A percentile compares a stretch with the other conserved stretches of the same genome.
Conservation (phyloP, 2,888 invertebrate genomes). For the Oxyscelio sp. region DNA sequence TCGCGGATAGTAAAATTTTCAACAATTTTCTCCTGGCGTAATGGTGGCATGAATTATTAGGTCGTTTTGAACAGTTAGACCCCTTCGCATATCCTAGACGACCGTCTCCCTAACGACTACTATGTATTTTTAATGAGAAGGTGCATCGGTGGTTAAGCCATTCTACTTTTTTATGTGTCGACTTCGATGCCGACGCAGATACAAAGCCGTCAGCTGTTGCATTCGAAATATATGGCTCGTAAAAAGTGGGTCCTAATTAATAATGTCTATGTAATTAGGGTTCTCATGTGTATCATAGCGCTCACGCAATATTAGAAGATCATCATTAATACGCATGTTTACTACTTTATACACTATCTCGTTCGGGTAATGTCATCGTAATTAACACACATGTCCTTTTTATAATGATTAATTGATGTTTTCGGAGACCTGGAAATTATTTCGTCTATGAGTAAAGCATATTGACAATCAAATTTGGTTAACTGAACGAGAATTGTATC, state of each 20-base stretch:
- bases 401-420: background rate
- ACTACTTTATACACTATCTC: background rate
- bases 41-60: slow-evolving; percentile 50
- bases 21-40: slow-evolving; percentile 24
- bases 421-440: no score
- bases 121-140: slow-evolving; percentile 70
- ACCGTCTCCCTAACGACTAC: slow-evolving; percentile 54
- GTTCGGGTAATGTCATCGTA: background rate
- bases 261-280: slow-evolving; percentile 60
- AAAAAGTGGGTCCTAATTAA: slow-evolving; percentile 65
- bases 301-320: slow-evolving; percentile 26
- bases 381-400: background rate
- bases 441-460: no score
- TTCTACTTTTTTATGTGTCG: slow-evolving; percentile 64
- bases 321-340: slow-evolving; percentile 24
- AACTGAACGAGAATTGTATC: no score
- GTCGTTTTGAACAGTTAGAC: slow-evolving; percentile 41
- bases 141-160: slow-evolving; percentile 63
- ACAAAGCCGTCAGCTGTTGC: slow-evolving; percentile 64
- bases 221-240: slow-evolving; percentile 60
- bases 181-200: slow-evolving; percentile 59
- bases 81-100: slow-evolving; percentile 59
- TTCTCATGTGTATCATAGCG: slow-evolving; percentile 18
- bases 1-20: slow-evolving; percentile 16
- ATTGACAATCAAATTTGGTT: no score